Conservation (phyloP, 1,140 invertebrate species). For the Teleopsis dalmanni region DNA sequence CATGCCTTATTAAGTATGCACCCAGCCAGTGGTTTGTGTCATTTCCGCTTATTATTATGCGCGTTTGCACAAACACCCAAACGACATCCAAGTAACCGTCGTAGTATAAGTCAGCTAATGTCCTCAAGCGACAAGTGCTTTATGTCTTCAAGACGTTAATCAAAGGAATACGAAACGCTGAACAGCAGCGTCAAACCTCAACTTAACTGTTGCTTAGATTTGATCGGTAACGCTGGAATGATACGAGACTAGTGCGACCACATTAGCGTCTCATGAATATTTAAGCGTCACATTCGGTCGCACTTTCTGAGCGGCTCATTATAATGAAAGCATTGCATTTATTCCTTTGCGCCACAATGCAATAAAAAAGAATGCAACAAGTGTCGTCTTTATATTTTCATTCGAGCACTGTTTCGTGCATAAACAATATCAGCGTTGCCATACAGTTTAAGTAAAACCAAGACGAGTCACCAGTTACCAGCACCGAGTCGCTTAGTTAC, state of each 20-base stretch:
- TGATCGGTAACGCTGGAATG: too few species aligned
- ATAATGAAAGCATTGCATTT: too few species aligned
- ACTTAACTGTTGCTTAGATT: too few species aligned
- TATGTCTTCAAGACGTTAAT: neutral
- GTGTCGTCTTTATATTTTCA: too few species aligned
- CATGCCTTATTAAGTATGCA: too few species aligned
- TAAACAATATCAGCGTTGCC: too few species aligned
- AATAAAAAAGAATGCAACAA: too few species aligned
- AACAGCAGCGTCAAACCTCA: neutral
- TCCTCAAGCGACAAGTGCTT: slow-evolving; percentile 9
- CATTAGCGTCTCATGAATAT: slow-evolving; percentile 35
- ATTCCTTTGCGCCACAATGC: too few species aligned
- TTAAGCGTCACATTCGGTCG: slow-evolving; percentile 45
- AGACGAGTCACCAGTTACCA: too few species aligned
- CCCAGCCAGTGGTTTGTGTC: neutral
- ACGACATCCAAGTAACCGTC: neutral
- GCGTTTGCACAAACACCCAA: neutral
- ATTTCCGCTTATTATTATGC: slow-evolving; percentile 2
- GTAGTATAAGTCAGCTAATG: neutral
- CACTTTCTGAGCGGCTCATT: slow-evolving; percentile 42
- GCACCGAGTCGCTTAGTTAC: too few species aligned
- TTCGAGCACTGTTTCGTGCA: too few species aligned
- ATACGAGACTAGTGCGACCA: neutral
- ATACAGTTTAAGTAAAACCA: too few species aligned
- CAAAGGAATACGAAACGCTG: neutral